These are phyloP conservation scores for Telmatochromis sp. DNA, from an alignment of 2,113 vertebrate species.

Conservation along the genomic window DNA sequence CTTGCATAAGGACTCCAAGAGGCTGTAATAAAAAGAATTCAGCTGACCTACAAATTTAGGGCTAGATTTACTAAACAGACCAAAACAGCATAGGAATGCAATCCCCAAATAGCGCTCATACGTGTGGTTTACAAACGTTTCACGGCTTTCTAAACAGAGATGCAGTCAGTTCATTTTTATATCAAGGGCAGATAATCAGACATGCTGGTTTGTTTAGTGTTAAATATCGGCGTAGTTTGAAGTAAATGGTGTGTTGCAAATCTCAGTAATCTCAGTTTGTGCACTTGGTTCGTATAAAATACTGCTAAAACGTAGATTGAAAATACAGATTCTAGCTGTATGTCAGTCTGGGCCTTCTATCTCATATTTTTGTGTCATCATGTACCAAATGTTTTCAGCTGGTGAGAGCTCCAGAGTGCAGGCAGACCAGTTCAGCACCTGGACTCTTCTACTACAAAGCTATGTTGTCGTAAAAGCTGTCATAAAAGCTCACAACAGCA, in stretches of 20 bases:
- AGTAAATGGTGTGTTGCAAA: not conserved
- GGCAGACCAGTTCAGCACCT: not conserved
- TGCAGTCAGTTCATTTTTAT: not conserved
- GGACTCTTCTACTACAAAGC: not conserved
- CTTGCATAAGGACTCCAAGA: not conserved
- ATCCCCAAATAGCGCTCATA: not conserved
- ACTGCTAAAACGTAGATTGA: accelerated
- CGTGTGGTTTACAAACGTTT: accelerated
- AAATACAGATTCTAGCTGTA: not conserved
- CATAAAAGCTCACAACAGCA: not conserved
- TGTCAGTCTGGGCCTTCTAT: not conserved
- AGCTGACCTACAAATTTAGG: not conserved
- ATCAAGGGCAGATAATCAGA: not conserved
- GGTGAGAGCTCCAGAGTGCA: not conserved
- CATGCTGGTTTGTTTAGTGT: not conserved
- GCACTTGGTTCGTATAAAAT: not conserved
- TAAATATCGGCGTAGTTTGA: not conserved
- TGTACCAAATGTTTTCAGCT: accelerated
- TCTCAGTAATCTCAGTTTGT: not conserved
- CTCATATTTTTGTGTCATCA: not conserved
- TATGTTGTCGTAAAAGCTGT: not conserved
- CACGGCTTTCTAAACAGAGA: accelerated
- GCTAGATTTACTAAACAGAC: not conserved
- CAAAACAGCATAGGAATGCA: accelerated
- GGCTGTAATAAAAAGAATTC: not conserved